A percentile compares a stretch with the other conserved stretches of the same genome.
Conservation (phyloP, 2,888 invertebrate genomes). For the Chaitophorus viminalis region DNA sequence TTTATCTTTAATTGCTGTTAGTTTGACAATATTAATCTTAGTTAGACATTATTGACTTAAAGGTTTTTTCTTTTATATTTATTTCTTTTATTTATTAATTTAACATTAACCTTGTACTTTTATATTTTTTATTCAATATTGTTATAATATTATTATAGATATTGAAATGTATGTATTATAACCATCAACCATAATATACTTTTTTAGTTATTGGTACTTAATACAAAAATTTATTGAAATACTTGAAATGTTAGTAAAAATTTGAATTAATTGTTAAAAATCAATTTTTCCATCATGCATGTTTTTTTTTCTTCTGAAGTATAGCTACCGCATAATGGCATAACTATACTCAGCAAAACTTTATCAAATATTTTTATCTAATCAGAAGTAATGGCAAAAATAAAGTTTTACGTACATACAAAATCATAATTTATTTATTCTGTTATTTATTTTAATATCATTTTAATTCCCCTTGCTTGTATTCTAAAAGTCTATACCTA, state of each 20-base stretch:
- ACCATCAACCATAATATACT: background rate
- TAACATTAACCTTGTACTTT: conserved; percentile 1
- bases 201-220: background rate
- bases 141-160: background rate
- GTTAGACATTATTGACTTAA: background rate
- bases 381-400: too few relatives aligned
- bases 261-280: background rate
- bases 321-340: too few relatives aligned
- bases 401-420: too few relatives aligned
- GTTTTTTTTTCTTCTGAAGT: too few relatives aligned
- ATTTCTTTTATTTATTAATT: background rate
- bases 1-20: background rate
- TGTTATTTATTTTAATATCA: background rate
- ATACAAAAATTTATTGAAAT: background rate
- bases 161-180: background rate
- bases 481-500: background rate
- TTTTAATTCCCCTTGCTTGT: background rate
- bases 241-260: background rate
- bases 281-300: background rate
- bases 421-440: background rate
- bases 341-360: too few relatives aligned
- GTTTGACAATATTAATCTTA: conserved; percentile 11
- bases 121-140: background rate
- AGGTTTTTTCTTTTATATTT: too few relatives aligned
- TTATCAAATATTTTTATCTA: too few relatives aligned